phyloP scores from a whole-genome alignment of 1,140 invertebrate genomes.

The Wasmannia auropunctata region DNA sequence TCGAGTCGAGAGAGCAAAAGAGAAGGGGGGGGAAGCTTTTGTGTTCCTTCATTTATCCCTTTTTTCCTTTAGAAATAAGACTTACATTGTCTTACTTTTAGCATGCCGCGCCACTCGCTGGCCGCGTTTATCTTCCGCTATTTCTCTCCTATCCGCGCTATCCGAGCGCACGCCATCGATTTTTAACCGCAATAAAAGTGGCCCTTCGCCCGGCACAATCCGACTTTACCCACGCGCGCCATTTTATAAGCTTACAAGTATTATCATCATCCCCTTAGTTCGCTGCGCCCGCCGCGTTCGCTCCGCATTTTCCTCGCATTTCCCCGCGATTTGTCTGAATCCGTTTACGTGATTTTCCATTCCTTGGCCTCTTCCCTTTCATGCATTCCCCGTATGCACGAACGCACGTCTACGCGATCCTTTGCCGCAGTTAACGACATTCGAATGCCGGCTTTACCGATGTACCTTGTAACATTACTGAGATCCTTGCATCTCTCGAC shows the following conservation, averaged over 20 bases:
- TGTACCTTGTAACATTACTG: conserved; percentile 40
- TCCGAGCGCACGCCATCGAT: conserved; percentile 33
- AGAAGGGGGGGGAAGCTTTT: too few relatives aligned
- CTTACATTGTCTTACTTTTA: conserved; percentile 49
- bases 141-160: conserved; percentile 1
- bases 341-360: conserved; percentile 56
- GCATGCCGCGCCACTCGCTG: not conserved
- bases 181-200: conserved; percentile 60
- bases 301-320: conserved; percentile 47
- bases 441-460: conserved; percentile 41
- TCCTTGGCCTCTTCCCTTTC: not conserved
- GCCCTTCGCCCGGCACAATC: conserved; percentile 21
- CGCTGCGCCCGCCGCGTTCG: conserved; percentile 17
- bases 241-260: conserved; percentile 53
- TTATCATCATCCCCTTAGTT: conserved; percentile 57
- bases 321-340: conserved; percentile 48
- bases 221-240: conserved; percentile 17
- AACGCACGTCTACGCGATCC: conserved; percentile 48
- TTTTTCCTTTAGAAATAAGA: too few relatives aligned
- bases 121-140: conserved; percentile 28
- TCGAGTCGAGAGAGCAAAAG: too few relatives aligned
- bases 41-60: conserved; percentile 14
- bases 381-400: conserved; percentile 5
- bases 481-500: conserved; percentile 21
- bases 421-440: conserved; percentile 50